Percentiles rank a stretch among this genome's conserved stretches.
Evolutionary conservation across 2,797 vertebrate species (phyloP).

Genomic region (Tauraco hartlaubi): DNA sequence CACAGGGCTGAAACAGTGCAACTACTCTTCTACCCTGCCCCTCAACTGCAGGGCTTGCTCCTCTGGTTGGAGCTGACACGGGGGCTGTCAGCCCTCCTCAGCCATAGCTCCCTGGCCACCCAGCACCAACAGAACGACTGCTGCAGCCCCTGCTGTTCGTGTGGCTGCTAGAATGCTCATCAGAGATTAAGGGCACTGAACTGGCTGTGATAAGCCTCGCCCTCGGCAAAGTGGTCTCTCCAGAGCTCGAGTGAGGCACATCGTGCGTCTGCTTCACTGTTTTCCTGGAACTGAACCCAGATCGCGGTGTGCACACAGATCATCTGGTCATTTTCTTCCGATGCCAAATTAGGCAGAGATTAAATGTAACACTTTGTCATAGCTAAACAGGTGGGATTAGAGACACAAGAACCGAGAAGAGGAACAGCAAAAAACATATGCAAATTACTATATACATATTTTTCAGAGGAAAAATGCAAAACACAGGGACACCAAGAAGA

Average conservation of each 20-base stretch:
- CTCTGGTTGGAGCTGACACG: fast-evolving
- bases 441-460: background rate
- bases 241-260: background rate
- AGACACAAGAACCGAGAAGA: background rate
- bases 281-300: constrained; percentile 36
- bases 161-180: background rate
- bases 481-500: background rate
- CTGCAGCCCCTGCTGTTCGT: background rate
- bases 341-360: constrained; percentile 42
- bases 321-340: background rate
- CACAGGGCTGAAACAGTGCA: background rate
- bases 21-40: background rate
- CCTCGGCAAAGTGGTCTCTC: background rate
- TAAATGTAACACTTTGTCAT: background rate
- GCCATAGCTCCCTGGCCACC: background rate
- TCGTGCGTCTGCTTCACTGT: background rate
- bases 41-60: background rate
- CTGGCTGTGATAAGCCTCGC: background rate
- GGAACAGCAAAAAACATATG: background rate
- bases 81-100: background rate
- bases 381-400: background rate
- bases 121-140: background rate
- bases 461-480: background rate
- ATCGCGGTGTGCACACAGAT: background rate
- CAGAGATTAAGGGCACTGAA: background rate